Percentiles rank a stretch among this genome's conserved stretches.
These are phyloP conservation scores for Hylia prasina DNA, from an alignment of 2,113 vertebrate genomes.

Conservation along the genomic window DNA sequence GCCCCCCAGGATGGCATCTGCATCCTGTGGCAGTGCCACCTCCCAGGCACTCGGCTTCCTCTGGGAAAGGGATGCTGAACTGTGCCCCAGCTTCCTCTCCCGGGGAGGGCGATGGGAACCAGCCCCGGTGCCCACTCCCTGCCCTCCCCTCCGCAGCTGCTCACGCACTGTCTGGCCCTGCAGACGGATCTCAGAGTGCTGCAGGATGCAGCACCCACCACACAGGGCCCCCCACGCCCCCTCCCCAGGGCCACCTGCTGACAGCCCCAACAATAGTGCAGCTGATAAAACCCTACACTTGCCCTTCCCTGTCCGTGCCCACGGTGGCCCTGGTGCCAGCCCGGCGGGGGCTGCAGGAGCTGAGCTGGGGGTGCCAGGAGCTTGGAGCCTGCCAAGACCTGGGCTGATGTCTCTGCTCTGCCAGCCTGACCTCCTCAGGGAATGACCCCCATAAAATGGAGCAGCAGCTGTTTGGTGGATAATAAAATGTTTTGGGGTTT, in stretches of 20 bases:
- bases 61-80: background rate
- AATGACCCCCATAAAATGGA: constrained; percentile 29
- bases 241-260: background rate
- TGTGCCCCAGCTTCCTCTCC: background rate
- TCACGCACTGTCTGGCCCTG: background rate
- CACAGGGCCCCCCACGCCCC: fast-evolving
- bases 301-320: background rate
- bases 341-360: background rate
- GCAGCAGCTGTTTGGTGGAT: constrained; percentile 32
- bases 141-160: background rate
- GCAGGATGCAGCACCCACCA: background rate
- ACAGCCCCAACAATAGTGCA: background rate
- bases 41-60: background rate
- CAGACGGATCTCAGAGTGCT: background rate
- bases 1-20: background rate
- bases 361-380: background rate
- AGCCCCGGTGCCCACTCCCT: background rate
- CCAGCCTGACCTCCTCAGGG: background rate
- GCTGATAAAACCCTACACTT: background rate
- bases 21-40: background rate
- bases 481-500: background rate
- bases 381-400: background rate
- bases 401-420: background rate
- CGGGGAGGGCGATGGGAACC: background rate
- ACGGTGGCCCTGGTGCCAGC: fast-evolving